Evolutionary conservation across 2,888 invertebrate species (phyloP).

Genomic region (Ariolimax columbianus): DNA sequence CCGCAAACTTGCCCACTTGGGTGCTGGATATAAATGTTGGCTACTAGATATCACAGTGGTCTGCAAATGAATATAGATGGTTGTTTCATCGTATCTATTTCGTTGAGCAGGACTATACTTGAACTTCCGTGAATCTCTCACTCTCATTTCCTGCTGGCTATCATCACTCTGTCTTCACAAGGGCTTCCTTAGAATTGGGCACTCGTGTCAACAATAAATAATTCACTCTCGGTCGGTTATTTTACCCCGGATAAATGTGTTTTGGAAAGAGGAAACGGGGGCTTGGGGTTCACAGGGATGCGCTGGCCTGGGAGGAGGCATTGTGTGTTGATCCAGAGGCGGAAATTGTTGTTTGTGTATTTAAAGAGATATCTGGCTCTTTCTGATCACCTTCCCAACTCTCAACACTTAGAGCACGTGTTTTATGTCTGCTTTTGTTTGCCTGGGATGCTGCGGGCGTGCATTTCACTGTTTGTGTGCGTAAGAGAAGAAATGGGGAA

Average conservation of each 20-base stretch:
- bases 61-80: no score
- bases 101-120: not conserved
- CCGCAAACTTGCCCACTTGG: no score
- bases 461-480: no score
- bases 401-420: no score
- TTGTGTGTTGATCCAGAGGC: not conserved
- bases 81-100: not conserved
- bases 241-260: not conserved
- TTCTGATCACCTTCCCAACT: no score
- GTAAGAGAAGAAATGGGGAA: no score
- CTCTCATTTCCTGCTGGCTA: constrained; percentile 13
- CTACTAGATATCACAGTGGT: no score
- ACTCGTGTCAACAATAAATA: not conserved
- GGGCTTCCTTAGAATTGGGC: not conserved
- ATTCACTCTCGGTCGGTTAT: not conserved
- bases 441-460: no score
- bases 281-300: not conserved
- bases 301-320: not conserved
- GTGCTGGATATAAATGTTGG: no score
- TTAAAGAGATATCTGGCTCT: not conserved
- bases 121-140: not conserved
- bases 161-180: constrained; percentile 6
- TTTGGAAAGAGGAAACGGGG: not conserved
- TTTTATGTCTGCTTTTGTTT: no score
- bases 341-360: not conserved